A percentile compares a stretch with the other conserved stretches of the same genome.
These are phyloP conservation scores for Leiothrix lutea DNA, from an alignment of 2,113 vertebrate genomes.

Conservation along the genomic window DNA sequence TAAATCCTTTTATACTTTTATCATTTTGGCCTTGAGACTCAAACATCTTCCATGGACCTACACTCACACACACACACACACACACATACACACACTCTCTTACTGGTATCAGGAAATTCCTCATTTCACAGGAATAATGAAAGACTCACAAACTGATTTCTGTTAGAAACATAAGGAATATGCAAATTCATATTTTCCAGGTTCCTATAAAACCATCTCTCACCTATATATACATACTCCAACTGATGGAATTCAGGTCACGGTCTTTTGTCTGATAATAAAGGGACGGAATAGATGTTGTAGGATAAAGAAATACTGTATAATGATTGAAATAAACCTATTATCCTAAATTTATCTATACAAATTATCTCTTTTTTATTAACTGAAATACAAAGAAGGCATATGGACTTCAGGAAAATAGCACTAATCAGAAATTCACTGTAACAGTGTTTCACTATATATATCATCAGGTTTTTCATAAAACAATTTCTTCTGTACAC, in stretches of 20 bases:
- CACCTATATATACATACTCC: constrained; percentile 70
- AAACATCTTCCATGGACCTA: neutral
- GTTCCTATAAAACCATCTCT: constrained; percentile 72
- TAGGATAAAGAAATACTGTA: constrained; percentile 70
- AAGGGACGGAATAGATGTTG: constrained; percentile 53
- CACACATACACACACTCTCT: neutral
- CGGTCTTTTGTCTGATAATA: constrained; percentile 43
- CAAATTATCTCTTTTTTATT: neutral
- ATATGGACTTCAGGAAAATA: constrained; percentile 70
- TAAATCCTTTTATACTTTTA: constrained; percentile 26
- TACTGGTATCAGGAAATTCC: constrained; percentile 30
- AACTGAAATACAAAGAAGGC: constrained; percentile 73
- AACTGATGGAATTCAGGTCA: constrained; percentile 51
- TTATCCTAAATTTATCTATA: constrained; percentile 64
- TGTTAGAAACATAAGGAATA: constrained; percentile 70
- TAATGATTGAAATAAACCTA: constrained; percentile 65
- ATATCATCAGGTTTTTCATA: constrained; percentile 51
- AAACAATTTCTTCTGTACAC: constrained; percentile 71
- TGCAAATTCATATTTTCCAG: constrained; percentile 58
- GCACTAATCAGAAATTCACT: constrained; percentile 73
- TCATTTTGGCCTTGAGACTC: constrained; percentile 22
- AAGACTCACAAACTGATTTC: constrained; percentile 46
- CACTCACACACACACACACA: neutral
- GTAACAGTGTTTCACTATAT: constrained; percentile 63
- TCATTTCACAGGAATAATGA: constrained; percentile 63